Percentiles rank a stretch among this genome's conserved stretches.
Evolutionary conservation across 2,797 vertebrate species (phyloP).

Genomic region (Galagoides demidoff): DNA sequence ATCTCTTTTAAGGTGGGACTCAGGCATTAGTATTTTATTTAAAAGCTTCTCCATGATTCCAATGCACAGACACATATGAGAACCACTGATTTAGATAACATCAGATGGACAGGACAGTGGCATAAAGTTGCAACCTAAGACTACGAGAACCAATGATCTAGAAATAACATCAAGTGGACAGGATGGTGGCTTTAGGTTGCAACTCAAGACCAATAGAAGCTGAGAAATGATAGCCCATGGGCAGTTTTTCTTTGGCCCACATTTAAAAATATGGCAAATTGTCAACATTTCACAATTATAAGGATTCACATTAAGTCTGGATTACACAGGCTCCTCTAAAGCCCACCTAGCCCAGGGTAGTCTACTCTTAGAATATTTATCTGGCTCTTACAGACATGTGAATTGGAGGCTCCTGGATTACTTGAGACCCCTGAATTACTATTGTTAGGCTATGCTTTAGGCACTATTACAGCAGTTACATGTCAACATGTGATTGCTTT

Average conservation of each 20-base stretch:
- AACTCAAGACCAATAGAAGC: background rate
- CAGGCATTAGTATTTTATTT: background rate
- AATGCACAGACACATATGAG: background rate
- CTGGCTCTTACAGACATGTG: background rate
- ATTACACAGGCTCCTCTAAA: slow-evolving; percentile 7
- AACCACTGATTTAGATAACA: background rate
- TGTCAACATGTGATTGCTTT: background rate
- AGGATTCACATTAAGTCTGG: background rate
- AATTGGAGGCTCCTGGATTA: background rate
- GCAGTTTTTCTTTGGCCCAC: background rate
- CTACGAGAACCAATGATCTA: background rate
- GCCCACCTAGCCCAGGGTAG: background rate
- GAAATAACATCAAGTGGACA: background rate
- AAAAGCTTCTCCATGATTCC: background rate
- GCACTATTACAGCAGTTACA: background rate
- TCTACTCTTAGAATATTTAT: slow-evolving; percentile 3
- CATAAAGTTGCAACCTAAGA: background rate
- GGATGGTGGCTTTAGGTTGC: background rate
- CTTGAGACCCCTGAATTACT: background rate
- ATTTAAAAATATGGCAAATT: background rate
- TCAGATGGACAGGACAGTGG: background rate
- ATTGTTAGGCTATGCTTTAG: background rate
- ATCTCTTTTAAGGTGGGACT: background rate
- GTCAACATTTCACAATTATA: background rate
- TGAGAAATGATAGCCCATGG: background rate